phyloP scores from a whole-genome alignment of 2,113 vertebrate genomes.

The Pomatorhinus ruficollis region DNA sequence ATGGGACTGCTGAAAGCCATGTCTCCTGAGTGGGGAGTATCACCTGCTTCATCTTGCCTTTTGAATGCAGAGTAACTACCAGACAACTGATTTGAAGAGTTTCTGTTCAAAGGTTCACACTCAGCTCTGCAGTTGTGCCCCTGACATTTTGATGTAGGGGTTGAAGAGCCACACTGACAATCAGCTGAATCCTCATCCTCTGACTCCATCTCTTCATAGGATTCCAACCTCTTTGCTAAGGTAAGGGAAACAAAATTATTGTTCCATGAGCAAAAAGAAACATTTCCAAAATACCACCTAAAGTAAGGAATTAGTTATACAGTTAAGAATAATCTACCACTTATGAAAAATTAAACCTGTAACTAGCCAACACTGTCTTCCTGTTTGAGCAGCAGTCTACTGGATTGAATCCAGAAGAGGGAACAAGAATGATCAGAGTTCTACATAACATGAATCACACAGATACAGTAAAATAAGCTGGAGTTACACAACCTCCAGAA shows the following conservation, averaged over 20 bases:
- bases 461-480: not conserved
- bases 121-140: slow-evolving; percentile 64
- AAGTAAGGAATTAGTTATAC: not conserved
- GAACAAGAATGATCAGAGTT: not conserved
- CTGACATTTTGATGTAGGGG: slow-evolving; percentile 33
- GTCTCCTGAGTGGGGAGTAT: slow-evolving; percentile 30
- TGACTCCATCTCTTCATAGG: slow-evolving; percentile 76
- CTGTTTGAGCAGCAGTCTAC: not conserved
- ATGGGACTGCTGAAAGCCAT: slow-evolving; percentile 89
- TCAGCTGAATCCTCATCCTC: slow-evolving; percentile 42
- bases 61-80: slow-evolving; percentile 45
- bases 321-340: not conserved
- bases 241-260: not conserved
- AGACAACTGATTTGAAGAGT: slow-evolving; percentile 67
- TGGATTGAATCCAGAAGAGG: not conserved
- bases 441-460: not conserved
- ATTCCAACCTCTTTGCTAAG: slow-evolving; percentile 82
- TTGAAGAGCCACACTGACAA: slow-evolving; percentile 27
- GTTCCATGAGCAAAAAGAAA: not conserved
- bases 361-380: not conserved
- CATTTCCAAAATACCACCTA: not conserved
- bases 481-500: not conserved
- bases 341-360: not conserved
- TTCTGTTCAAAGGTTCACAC: slow-evolving; percentile 70
- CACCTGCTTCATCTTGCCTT: slow-evolving; percentile 39